Evolutionary conservation across 1,140 invertebrate genomes (phyloP).

Genomic region (Pomacea maculata): DNA sequence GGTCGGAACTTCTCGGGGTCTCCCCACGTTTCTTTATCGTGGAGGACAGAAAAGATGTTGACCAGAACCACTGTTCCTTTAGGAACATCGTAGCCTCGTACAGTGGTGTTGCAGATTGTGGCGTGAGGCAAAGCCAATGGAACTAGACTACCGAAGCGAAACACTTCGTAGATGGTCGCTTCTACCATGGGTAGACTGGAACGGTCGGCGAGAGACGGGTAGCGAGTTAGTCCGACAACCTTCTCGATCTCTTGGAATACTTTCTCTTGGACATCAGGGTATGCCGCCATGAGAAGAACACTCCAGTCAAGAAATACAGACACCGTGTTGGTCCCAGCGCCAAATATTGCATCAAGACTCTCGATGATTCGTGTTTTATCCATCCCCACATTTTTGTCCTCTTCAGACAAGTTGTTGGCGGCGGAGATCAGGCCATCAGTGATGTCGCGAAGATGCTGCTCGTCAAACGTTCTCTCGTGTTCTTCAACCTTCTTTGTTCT

Average conservation of each 20-base stretch:
- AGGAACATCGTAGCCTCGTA: constrained; percentile 55
- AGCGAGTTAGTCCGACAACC: constrained; percentile 5
- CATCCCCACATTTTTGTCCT: constrained; percentile 5
- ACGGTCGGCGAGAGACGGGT: constrained; percentile 14
- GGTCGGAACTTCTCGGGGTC: constrained; percentile 77
- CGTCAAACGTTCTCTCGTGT: constrained; percentile 13
- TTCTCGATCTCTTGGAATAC: constrained; percentile 28
- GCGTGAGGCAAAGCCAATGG: constrained; percentile 35
- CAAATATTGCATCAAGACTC: constrained; percentile 76
- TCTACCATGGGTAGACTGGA: constrained; percentile 18
- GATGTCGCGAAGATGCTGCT: constrained; percentile 21
- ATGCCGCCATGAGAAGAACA: constrained; percentile 22
- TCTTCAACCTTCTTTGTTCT: constrained; percentile 15
- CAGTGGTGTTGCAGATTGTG: constrained; percentile 35
- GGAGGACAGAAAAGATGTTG: constrained; percentile 48
- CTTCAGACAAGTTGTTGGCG: constrained; percentile 3
- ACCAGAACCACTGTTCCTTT: constrained; percentile 49
- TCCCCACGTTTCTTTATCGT: constrained; percentile 69
- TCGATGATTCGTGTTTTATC: constrained; percentile 1
- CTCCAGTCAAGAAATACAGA: constrained; percentile 76
- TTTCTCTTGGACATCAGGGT: constrained; percentile 54
- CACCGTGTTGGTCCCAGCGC: constrained; percentile 87
- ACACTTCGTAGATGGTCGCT: constrained; percentile 21
- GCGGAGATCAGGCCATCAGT: constrained; percentile 25
- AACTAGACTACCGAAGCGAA: not conserved